phyloP scores from a whole-genome alignment of 1,140 invertebrate genomes.

The Himalopsyche phryganea region DNA sequence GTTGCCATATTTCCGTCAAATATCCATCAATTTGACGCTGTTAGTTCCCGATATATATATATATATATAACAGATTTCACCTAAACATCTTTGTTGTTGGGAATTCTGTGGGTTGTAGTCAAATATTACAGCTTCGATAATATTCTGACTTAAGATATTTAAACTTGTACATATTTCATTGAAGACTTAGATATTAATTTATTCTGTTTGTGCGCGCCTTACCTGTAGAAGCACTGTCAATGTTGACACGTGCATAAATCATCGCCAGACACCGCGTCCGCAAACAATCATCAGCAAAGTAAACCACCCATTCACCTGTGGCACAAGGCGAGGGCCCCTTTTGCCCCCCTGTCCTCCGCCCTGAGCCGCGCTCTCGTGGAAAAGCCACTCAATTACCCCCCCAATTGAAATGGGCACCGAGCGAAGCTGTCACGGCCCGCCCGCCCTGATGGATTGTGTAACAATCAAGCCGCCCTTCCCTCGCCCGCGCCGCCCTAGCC shows the following conservation, averaged over 20 bases:
- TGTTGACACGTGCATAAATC: conserved; percentile 1
- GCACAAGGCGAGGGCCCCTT: background rate
- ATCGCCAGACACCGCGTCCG: conserved; percentile 9
- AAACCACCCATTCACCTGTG: conserved; percentile 13
- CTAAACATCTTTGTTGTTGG: too few species aligned
- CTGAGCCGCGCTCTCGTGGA: conserved; percentile 14
- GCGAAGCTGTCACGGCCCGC: conserved; percentile 28
- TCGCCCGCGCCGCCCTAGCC: conserved; percentile 3
- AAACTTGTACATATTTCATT: too few species aligned
- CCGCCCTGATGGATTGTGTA: conserved; percentile 34
- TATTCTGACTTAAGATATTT: too few species aligned
- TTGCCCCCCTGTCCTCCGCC: background rate
- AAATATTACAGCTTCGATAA: too few species aligned
- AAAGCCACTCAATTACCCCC: conserved; percentile 32
- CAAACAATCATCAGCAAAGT: conserved; percentile 16
- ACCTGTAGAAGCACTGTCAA: too few species aligned
- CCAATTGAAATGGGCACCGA: conserved; percentile 32
- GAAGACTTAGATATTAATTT: too few species aligned
- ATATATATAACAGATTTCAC: too few species aligned
- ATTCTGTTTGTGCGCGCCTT: too few species aligned
- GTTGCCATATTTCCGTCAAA: too few species aligned
- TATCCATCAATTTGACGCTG: too few species aligned
- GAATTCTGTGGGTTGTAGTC: too few species aligned
- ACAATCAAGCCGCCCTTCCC: conserved; percentile 18
- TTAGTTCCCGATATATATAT: too few species aligned